Base-by-base conservation (phyloP, 2,888 invertebrate species). In the Noctua janthe region DNA sequence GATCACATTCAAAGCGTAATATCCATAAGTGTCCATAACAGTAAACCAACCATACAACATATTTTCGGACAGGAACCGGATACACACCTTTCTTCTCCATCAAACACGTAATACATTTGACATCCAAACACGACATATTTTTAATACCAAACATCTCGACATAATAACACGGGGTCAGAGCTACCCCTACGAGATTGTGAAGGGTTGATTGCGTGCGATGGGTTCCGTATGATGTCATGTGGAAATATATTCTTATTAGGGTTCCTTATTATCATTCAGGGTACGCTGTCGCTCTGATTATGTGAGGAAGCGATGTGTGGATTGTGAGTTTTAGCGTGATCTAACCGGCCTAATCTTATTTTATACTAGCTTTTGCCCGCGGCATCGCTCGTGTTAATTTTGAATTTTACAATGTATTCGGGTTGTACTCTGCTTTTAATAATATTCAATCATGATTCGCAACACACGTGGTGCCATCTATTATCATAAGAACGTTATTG, bases 141-240 rank as follows among this genome's bases (percentile, higher is more conserved):
- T 86, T 74, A 78, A 86, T 76, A 74, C 20, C 67, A 82, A 86
- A 83, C 70, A 76, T 78, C 51, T 70, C 59, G 11, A 13, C 54
- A 81, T 59, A 87, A 82, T 76, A 86, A 80, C 43, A 74, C 62
- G 29, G 76, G 80, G 78, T 72, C 82, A 74, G 73, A 80, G 80
- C 49, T 74, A 80, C 71, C 80, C 81, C 29, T 29, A 20, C 51
- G 71, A 76, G 78, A 87, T 87, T 83, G 75, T 83, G 47, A 76
- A 56, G 87, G 88, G 86, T 89, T 87, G 86, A 87, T 82, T 82
- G 84, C 85, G 78, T 84, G 76, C 82, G 79, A 88, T 82, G 86
- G 82, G 76, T 80, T 79, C 72, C 39, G 69, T 72, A 76, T 75
- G 80, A 80, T 71, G 83, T 88, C 87, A 84, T 54, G 84, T 78